Evolutionary conservation across 2,113 vertebrate genomes (phyloP).

Genomic region (Bungarus multicinctus): DNA sequence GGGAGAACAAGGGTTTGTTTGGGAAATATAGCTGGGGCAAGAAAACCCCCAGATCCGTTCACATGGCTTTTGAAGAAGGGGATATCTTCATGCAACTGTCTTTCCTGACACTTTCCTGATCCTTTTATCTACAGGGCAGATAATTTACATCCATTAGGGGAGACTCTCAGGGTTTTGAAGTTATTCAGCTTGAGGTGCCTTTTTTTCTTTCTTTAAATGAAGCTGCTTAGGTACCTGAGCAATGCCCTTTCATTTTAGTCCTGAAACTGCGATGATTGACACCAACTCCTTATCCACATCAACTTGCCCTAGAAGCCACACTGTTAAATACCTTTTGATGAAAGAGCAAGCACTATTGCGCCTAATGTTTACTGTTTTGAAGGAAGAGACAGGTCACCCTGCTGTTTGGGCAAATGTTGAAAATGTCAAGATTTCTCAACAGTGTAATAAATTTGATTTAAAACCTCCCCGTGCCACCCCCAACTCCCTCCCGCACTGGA

Average conservation of each 20-base stretch:
- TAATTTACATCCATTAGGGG: neutral
- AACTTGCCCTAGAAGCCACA: neutral
- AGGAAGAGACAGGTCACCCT: neutral
- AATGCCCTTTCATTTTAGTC: neutral
- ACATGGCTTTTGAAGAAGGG: neutral
- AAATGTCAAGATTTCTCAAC: slow-evolving; percentile 7
- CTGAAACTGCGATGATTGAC: neutral
- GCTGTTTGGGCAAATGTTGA: neutral
- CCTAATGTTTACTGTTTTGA: neutral
- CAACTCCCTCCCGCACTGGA: neutral
- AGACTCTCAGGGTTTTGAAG: neutral
- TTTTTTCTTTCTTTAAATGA: neutral
- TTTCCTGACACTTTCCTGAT: neutral
- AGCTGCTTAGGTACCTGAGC: neutral
- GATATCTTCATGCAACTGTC: neutral
- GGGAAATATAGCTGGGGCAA: neutral
- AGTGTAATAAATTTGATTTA: slow-evolving; percentile 3
- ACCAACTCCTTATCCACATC: neutral
- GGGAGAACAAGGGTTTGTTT: neutral
- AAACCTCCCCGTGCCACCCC: neutral
- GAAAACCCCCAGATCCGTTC: neutral
- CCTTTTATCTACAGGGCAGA: neutral
- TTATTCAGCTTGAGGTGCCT: neutral
- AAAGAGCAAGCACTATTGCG: neutral
- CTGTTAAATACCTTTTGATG: neutral